A percentile compares a stretch with the other conserved stretches of the same genome.
Evolutionary conservation across 2,888 invertebrate genomes (phyloP).

Genomic region (Leptarthrus brevirostris): DNA sequence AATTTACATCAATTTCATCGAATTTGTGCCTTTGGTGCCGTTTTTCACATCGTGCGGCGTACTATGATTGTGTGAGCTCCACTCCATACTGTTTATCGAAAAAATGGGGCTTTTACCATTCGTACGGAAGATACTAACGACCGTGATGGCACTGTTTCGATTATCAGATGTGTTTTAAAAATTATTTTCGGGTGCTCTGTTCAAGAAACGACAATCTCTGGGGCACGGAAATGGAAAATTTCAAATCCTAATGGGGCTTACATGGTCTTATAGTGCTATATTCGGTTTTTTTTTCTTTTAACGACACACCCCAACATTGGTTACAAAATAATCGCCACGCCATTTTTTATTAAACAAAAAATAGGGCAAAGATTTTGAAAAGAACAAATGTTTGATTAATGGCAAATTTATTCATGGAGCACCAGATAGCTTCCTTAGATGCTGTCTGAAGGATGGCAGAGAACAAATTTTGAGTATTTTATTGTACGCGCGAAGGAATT

Average conservation of each 20-base stretch:
- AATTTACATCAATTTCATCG: conserved; percentile 53
- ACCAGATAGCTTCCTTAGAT: too few species aligned
- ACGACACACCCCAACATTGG: too few species aligned
- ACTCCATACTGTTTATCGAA: neutral
- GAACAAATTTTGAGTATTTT: too few species aligned
- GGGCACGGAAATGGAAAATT: neutral
- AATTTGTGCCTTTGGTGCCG: conserved; percentile 26
- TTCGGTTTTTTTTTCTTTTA: too few species aligned
- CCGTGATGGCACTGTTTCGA: neutral
- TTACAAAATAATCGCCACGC: too few species aligned
- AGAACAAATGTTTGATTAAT: too few species aligned
- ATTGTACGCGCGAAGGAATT: too few species aligned
- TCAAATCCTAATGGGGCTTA: conserved; percentile 17
- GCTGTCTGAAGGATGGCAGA: too few species aligned
- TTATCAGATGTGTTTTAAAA: neutral
- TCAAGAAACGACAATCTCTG: neutral
- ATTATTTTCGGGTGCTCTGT: neutral
- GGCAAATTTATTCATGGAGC: too few species aligned
- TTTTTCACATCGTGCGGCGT: neutral
- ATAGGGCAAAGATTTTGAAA: too few species aligned
- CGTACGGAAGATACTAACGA: neutral
- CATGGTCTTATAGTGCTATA: neutral
- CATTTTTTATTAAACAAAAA: too few species aligned
- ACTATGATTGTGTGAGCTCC: neutral
- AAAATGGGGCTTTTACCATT: neutral